These are phyloP conservation scores for Oreochromis aureus DNA, from an alignment of 2,113 vertebrate species.

Conservation along the genomic window DNA sequence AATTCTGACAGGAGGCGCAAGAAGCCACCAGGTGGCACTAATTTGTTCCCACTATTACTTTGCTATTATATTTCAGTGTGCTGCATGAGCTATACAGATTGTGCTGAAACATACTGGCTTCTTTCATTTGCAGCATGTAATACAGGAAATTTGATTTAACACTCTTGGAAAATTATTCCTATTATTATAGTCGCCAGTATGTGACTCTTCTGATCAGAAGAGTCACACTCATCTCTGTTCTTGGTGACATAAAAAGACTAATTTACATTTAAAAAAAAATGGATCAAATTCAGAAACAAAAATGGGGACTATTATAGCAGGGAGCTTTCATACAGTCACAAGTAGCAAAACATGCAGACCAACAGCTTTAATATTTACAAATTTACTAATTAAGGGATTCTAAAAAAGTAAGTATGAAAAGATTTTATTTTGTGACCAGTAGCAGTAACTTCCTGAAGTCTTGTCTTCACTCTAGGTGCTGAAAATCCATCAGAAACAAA, in stretches of 20 bases:
- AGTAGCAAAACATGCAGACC: accelerated
- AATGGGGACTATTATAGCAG: accelerated
- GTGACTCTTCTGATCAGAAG: neutral
- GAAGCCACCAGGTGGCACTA: neutral
- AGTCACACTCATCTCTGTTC: neutral
- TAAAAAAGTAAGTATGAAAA: neutral
- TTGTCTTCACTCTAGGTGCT: neutral
- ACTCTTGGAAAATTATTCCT: neutral
- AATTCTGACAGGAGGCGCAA: accelerated
- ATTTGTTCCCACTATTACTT: neutral
- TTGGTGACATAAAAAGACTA: neutral
- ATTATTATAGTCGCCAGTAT: neutral
- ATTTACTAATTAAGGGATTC: neutral
- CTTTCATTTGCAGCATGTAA: neutral
- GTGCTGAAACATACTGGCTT: accelerated
- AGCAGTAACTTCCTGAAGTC: neutral
- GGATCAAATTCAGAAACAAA: neutral
- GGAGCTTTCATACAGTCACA: neutral
- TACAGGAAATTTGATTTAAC: neutral
- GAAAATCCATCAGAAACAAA: neutral
- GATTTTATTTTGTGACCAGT: neutral
- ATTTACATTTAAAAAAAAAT: accelerated
- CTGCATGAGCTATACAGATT: neutral
- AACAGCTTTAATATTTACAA: neutral
- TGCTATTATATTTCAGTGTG: neutral